Base-by-base conservation (phyloP, 1,140 invertebrate species). In the Orussus abietinus region DNA sequence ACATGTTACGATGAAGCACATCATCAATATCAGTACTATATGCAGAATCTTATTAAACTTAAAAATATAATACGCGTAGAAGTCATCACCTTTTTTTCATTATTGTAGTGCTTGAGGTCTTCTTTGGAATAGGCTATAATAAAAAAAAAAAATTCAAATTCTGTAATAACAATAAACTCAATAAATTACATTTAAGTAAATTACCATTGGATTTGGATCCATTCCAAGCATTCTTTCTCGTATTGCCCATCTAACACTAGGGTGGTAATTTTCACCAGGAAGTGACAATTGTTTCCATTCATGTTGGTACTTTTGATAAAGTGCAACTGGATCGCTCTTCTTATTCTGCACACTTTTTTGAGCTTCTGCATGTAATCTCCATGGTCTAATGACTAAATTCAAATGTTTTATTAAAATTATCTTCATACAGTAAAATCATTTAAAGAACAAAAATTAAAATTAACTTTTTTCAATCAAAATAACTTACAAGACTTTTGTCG, bases 221-320 rank as follows among this genome's bases (percentile, higher is more conserved):
- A 36, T 55, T 6, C 76, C 75, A 32, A 81, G 55, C 66, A 80
- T 75, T 55, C 75, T 78, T 49, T 78, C 75, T 35, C 80, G 68
- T 9, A 80, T 64, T 31, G 74, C 66, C 81, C 81, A 85, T 40
- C 85, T 75, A 9, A 85, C 47, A 32, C 80, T 76, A 1, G 72
- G 55, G 43, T 77, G 75, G 26, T 74, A 67, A 46, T 80, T 78
- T 65, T 85, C 81, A 14, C 84, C 85, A 3, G 85, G 85, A 20
- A 87, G 75, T 59, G 80, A 77, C 30, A 84, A 78, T 53, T 82
- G 78, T n/a, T 78, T 77, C 86, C 86, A 89, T 49, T 82, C 70
- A 26, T 77, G 71, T 55, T 83, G 78, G 57, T 88, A 89, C 45
- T 85, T 80, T 34, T 88, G 84, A 59, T 87, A 89, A 6, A 87